Evolutionary conservation across 2,797 vertebrate species (phyloP).

Genomic region (Microctenopoma stevenorrisi): DNA sequence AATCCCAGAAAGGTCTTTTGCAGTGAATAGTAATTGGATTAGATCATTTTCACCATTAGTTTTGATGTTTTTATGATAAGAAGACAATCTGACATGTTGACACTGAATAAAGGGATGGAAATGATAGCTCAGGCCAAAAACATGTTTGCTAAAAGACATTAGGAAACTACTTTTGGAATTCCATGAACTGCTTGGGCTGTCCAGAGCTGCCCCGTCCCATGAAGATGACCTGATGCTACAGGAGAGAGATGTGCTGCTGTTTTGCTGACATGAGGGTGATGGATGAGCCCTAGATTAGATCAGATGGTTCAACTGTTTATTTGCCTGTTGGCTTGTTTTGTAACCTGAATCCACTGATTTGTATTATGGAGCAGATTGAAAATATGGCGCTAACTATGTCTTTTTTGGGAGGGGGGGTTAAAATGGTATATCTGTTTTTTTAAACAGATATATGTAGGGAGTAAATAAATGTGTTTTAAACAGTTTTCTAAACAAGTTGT

Average conservation of each 20-base stretch:
- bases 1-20: neutral
- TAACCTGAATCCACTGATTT: constrained; percentile 1
- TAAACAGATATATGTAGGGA: no score
- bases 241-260: constrained; percentile 26
- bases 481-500: neutral
- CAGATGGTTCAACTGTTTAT: constrained; percentile 20
- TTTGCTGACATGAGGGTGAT: constrained; percentile 25
- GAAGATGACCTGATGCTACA: constrained; percentile 59
- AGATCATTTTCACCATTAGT: neutral
- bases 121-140: constrained; percentile 31
- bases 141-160: constrained; percentile 47
- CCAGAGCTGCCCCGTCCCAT: constrained; percentile 53
- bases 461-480: neutral
- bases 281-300: constrained; percentile 27
- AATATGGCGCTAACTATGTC: constrained; percentile 2
- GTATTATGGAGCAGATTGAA: constrained; percentile 15
- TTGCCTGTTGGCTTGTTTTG: neutral
- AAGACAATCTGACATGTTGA: constrained; percentile 29
- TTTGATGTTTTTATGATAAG: constrained; percentile 1
- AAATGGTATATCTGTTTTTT: no score
- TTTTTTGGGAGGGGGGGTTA: no score
- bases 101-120: constrained; percentile 9
- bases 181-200: constrained; percentile 40
- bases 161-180: constrained; percentile 45
- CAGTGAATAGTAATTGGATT: neutral